These are phyloP conservation scores for Aramus guarauna DNA, from an alignment of 2,113 vertebrate species.

Conservation along the genomic window DNA sequence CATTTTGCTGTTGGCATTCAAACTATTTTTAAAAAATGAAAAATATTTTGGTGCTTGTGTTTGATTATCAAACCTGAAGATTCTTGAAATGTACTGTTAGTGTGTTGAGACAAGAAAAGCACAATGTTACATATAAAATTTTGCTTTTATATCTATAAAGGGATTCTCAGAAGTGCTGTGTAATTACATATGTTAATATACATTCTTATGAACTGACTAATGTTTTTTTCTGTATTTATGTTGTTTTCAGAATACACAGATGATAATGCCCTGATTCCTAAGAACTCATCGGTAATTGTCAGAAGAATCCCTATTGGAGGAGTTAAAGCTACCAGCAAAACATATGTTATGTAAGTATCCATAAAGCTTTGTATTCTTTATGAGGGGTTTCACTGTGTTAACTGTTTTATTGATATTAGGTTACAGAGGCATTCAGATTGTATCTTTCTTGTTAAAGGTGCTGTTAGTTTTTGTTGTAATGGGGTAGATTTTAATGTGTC, in stretches of 20 bases:
- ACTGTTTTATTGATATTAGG: neutral
- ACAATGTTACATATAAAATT: accelerated
- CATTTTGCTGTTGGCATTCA: neutral
- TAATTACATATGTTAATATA: neutral
- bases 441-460: neutral
- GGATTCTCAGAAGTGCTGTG: neutral
- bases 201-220: neutral
- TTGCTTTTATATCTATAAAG: neutral
- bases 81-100: neutral
- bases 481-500: neutral
- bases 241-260: slow-evolving; percentile 88
- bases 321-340: slow-evolving; percentile 89
- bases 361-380: neutral
- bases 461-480: neutral
- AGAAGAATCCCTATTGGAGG: slow-evolving; percentile 92
- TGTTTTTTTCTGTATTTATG: neutral
- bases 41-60: neutral
- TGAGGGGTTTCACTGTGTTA: neutral
- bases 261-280: slow-evolving; percentile 87
- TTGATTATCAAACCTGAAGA: neutral
- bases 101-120: neutral
- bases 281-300: slow-evolving; percentile 96
- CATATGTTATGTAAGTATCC: slow-evolving; percentile 87
- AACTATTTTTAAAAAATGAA: neutral
- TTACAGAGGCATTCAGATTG: neutral